These are phyloP conservation scores for Rhamphomyia laevipes DNA, from an alignment of 2,888 invertebrate genomes.

Conservation along the genomic window DNA sequence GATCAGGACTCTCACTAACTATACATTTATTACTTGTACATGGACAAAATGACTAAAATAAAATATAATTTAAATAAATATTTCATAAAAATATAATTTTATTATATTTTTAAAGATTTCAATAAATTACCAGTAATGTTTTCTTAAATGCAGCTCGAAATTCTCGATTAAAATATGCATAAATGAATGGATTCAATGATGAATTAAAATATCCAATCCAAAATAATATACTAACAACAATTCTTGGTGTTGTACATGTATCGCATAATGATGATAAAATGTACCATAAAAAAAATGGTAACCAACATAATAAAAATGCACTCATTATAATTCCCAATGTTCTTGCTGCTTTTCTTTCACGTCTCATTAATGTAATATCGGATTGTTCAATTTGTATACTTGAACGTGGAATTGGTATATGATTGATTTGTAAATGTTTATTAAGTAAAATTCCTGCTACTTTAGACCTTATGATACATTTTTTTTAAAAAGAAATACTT, in stretches of 20 bases:
- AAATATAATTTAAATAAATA: no score
- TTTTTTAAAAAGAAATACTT: background rate
- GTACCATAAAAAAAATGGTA: conserved; percentile 93
- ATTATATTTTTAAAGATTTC: no score
- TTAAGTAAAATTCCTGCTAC: conserved; percentile 76
- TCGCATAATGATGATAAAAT: conserved; percentile 66
- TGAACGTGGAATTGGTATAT: conserved; percentile 61
- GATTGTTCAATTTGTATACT: conserved; percentile 61
- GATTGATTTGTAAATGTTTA: conserved; percentile 82
- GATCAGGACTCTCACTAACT: conserved; percentile 35
- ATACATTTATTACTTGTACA: conserved; percentile 35
- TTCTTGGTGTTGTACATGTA: conserved; percentile 68
- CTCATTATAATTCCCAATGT: conserved; percentile 95
- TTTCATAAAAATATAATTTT: no score
- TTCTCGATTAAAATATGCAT: conserved; percentile 95
- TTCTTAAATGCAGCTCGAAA: conserved; percentile 91
- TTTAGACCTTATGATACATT: conserved; percentile 55
- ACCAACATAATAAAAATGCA: conserved; percentile 88
- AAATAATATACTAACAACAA: conserved; percentile 81
- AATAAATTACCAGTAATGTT: conserved; percentile 49
- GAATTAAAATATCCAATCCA: conserved; percentile 99
- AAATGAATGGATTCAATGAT: conserved; percentile 90
- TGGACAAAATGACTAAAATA: conserved; percentile 35
- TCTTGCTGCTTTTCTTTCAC: conserved; percentile 81
- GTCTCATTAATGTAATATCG: conserved; percentile 75